Conservation (phyloP, 2,888 invertebrate species). For the Drosophila demipolita region DNA sequence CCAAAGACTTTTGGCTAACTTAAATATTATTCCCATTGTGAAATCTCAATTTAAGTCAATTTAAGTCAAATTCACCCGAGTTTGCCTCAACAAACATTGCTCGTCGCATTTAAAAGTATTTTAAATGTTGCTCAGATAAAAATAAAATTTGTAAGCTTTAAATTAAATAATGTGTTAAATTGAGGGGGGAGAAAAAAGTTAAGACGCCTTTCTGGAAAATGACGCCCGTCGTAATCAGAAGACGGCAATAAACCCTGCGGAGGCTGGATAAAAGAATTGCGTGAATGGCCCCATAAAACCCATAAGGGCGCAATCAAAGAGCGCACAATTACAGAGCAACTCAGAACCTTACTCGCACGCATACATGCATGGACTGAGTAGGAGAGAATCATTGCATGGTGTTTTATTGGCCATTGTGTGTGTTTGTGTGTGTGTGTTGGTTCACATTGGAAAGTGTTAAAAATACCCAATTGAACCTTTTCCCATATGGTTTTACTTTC, state of each 20-base stretch:
- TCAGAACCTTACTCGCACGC: not conserved
- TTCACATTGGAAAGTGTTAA: slow-evolving; percentile 70
- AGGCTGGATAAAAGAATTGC: slow-evolving; percentile 30
- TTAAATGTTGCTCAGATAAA: not conserved
- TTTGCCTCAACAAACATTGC: too few relatives aligned
- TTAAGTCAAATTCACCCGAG: too few relatives aligned
- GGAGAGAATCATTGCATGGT: slow-evolving; percentile 24
- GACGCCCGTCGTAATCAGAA: slow-evolving; percentile 40
- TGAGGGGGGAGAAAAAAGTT: slow-evolving; percentile 68
- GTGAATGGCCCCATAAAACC: slow-evolving; percentile 52
- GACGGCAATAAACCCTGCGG: slow-evolving; percentile 51
- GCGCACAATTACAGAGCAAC: slow-evolving; percentile 13
- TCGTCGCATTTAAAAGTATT: too few relatives aligned
- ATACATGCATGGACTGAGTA: slow-evolving; percentile 2
- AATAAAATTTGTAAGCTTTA: slow-evolving; percentile 14
- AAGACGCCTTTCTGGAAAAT: slow-evolving; percentile 63
- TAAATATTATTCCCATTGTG: too few relatives aligned
- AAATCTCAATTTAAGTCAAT: too few relatives aligned
- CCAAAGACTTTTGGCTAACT: too few relatives aligned
- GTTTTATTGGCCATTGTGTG: slow-evolving; percentile 46
- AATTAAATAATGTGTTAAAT: slow-evolving; percentile 46
- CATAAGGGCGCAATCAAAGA: slow-evolving; percentile 27
- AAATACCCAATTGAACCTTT: slow-evolving; percentile 16
- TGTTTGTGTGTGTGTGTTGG: too few relatives aligned
- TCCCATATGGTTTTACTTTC: slow-evolving; percentile 65